phyloP scores from a whole-genome alignment of 2,113 vertebrate genomes.

The Syngnathus floridae region DNA sequence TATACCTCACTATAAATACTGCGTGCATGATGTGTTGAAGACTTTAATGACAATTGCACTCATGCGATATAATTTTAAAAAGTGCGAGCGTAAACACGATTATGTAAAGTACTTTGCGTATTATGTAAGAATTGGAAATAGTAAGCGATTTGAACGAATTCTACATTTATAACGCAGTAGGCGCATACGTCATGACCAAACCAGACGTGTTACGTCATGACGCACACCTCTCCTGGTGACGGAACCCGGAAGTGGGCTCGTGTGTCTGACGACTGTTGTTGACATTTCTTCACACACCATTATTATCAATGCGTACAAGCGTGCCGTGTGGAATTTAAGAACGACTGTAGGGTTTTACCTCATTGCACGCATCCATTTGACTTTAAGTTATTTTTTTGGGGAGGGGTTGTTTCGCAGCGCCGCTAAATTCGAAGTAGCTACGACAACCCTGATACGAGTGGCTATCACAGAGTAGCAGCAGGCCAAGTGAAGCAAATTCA shows the following conservation, averaged over 20 bases:
- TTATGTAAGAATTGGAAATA: slow-evolving; percentile 1
- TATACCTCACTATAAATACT: too few species aligned
- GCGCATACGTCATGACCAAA: not conserved
- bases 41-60: slow-evolving; percentile 5
- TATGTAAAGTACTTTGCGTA: not conserved
- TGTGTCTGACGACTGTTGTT: slow-evolving; percentile 36
- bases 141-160: not conserved
- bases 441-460: slow-evolving; percentile 1
- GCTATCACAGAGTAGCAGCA: slow-evolving; percentile 15
- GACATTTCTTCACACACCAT: slow-evolving; percentile 16
- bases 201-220: not conserved
- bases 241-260: slow-evolving; percentile 39
- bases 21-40: slow-evolving; percentile 5
- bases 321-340: too few species aligned
- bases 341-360: not conserved
- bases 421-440: too few species aligned
- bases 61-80: not conserved
- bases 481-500: slow-evolving; percentile 18
- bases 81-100: not conserved
- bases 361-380: not conserved
- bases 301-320: not conserved
- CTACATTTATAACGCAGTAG: not conserved
- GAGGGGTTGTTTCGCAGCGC: not conserved
- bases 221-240: slow-evolving; percentile 23
- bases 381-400: not conserved